A percentile compares a stretch with the other conserved stretches of the same genome.
Conservation (phyloP, 2,888 invertebrate species). For the Ceraclea dissimilis region DNA sequence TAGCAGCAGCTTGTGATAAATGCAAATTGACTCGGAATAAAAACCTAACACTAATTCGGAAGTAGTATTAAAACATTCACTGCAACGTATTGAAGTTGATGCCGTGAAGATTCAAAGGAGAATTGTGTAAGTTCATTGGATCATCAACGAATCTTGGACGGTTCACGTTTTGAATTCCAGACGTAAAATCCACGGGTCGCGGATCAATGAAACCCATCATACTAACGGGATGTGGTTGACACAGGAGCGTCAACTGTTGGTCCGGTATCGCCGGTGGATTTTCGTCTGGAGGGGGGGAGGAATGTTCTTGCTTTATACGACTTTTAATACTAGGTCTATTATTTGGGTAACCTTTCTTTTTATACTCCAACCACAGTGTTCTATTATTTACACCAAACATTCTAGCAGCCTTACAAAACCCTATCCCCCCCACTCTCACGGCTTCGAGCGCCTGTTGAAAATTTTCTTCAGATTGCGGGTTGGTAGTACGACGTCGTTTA, state of each 20-base stretch:
- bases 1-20: too few relatives aligned
- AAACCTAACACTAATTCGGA: too few relatives aligned
- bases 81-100: constrained; percentile 73
- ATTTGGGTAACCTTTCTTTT: constrained; percentile 76
- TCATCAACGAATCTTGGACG: constrained; percentile 39
- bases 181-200: constrained; percentile 58
- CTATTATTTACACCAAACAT: constrained; percentile 81
- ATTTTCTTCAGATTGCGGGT: constrained; percentile 77
- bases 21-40: too few relatives aligned
- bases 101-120: constrained; percentile 64
- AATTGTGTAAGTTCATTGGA: constrained; percentile 44
- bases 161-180: constrained; percentile 53
- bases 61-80: constrained; percentile 1
- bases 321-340: constrained; percentile 71
- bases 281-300: constrained; percentile 50
- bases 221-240: constrained; percentile 58
- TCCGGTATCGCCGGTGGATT: constrained; percentile 33
- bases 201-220: constrained; percentile 65
- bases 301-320: constrained; percentile 62
- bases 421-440: constrained; percentile 74
- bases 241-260: constrained; percentile 50
- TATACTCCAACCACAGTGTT: constrained; percentile 78
- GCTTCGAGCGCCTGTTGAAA: constrained; percentile 76
- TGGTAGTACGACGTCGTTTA: constrained; percentile 65
- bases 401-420: constrained; percentile 78